phyloP scores from a whole-genome alignment of 2,888 invertebrate species.

The Hoplodrina blanda region DNA sequence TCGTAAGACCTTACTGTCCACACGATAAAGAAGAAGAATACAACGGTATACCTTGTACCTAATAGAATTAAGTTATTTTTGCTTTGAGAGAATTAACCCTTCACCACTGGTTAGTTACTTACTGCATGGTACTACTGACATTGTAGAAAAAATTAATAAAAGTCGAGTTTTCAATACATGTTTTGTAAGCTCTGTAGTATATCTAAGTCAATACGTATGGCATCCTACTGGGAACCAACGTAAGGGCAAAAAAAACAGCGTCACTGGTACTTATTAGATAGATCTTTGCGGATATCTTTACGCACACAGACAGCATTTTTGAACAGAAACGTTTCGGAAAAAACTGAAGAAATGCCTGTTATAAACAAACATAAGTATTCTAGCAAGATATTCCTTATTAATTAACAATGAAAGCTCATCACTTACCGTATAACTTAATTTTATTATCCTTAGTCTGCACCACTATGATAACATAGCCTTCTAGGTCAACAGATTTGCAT shows the following conservation, averaged over 20 bases:
- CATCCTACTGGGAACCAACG: neutral
- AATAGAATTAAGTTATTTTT: no score
- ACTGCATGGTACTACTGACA: no score
- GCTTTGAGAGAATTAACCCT: no score
- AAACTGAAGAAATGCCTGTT: neutral
- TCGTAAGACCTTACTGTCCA: no score
- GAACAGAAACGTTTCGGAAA: neutral
- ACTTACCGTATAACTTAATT: conserved; percentile 97
- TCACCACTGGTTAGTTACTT: no score
- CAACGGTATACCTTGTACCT: no score
- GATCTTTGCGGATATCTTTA: neutral
- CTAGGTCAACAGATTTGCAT: conserved; percentile 94
- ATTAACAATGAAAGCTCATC: neutral
- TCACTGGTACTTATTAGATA: neutral
- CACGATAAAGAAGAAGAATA: no score
- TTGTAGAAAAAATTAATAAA: no score
- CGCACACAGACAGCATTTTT: neutral
- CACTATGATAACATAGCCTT: conserved; percentile 98
- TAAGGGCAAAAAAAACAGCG: neutral
- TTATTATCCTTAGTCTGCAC: conserved; percentile 98
- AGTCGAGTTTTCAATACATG: no score
- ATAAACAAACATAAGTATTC: no score
- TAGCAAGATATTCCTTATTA: neutral
- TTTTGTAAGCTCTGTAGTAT: no score
- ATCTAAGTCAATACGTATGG: no score